Evolutionary conservation across 2,888 invertebrate species (phyloP).

Genomic region (Dilophus febrilis): DNA sequence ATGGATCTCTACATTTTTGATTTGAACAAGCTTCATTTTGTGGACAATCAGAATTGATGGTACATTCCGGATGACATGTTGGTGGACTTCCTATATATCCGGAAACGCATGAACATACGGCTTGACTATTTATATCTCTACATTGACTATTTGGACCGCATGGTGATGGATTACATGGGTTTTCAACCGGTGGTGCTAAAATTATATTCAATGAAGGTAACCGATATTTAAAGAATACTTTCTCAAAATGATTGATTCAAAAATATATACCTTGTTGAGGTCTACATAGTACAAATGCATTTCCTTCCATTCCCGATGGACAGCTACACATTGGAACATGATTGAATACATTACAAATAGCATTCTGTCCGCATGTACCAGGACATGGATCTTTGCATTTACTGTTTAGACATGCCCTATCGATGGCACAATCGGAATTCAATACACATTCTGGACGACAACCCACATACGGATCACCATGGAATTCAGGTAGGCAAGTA

Average conservation of each 20-base stretch:
- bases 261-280: conserved; percentile 26
- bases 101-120: conserved; percentile 61
- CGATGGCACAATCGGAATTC: conserved; percentile 51
- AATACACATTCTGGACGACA: conserved; percentile 61
- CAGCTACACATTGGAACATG: conserved; percentile 62
- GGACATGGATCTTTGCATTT: conserved; percentile 58
- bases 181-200: conserved; percentile 4
- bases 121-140: conserved; percentile 46
- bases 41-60: conserved; percentile 65
- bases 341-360: conserved; percentile 53
- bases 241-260: conserved; percentile 44
- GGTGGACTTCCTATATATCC: conserved; percentile 61
- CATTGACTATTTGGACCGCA: conserved; percentile 73
- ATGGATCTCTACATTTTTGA: conserved; percentile 67
- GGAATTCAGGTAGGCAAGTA: conserved; percentile 50
- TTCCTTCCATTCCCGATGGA: conserved; percentile 46
- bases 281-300: conserved; percentile 45
- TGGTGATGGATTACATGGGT: conserved; percentile 58
- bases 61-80: conserved; percentile 68
- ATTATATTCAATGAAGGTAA: neutral
- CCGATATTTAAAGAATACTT: too few relatives aligned
- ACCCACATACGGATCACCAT: conserved; percentile 47
- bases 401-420: conserved; percentile 50
- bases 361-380: conserved; percentile 54
- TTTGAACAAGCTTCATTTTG: conserved; percentile 64